phyloP scores from a whole-genome alignment of 2,888 invertebrate species.

The Drosophila mercatorum region DNA sequence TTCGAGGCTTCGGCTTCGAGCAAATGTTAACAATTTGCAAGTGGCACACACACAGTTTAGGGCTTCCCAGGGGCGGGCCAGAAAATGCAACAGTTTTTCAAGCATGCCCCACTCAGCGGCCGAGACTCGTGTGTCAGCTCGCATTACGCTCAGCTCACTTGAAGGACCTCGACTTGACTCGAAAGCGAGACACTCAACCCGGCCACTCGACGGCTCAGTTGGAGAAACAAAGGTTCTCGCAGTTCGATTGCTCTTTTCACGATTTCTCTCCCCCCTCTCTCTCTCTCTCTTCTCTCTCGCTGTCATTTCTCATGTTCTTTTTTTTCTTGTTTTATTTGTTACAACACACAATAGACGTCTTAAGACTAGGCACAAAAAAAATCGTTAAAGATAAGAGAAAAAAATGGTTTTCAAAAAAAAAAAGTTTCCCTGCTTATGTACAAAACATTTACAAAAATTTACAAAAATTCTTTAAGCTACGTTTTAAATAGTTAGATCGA shows the following conservation, averaged over 20 bases:
- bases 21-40: slow-evolving; percentile 74
- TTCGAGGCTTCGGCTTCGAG: slow-evolving; percentile 2
- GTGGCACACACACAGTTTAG: slow-evolving; percentile 67
- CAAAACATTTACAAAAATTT: slow-evolving; percentile 76
- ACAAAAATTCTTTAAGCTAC: slow-evolving; percentile 60
- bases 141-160: slow-evolving; percentile 64
- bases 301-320: slow-evolving; percentile 14
- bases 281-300: slow-evolving; percentile 26
- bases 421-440: slow-evolving; percentile 55
- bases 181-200: slow-evolving; percentile 12
- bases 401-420: slow-evolving; percentile 25
- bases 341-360: slow-evolving; percentile 72
- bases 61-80: slow-evolving; percentile 58
- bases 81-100: slow-evolving; percentile 73
- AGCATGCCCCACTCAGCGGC: slow-evolving; percentile 30
- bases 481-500: slow-evolving; percentile 49
- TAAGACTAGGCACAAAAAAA: slow-evolving; percentile 72
- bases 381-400: slow-evolving; percentile 29
- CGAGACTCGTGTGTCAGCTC: slow-evolving; percentile 72
- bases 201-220: slow-evolving; percentile 19
- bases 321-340: slow-evolving; percentile 54
- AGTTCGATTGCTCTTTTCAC: slow-evolving; percentile 41
- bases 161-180: slow-evolving; percentile 15
- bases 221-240: slow-evolving; percentile 36
- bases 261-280: slow-evolving; percentile 25